Base-by-base conservation (phyloP, 2,888 invertebrate species). In the Lomographa bimaculata region DNA sequence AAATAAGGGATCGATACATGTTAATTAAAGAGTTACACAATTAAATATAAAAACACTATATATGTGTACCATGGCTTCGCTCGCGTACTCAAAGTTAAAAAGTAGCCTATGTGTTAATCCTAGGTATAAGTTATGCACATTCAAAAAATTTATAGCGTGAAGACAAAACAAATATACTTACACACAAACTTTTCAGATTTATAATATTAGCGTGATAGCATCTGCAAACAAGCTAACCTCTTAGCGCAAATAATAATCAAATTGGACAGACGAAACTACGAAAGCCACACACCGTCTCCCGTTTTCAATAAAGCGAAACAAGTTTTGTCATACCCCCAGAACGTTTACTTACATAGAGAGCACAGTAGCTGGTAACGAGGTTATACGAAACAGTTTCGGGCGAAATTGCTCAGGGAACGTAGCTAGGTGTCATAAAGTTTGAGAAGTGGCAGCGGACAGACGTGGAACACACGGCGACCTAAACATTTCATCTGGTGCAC, bases 361-460 rank as follows among this genome's bases (percentile, higher is more conserved):
- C 62, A 62, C 71, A 64, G 67, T 71, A 77, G 73, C 79, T 71
- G 70, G 79, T 84, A 82, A 85, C 82, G 73, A 82, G 79, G 80
- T 82, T 81, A 78, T 77, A 77, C 77, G 70, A 70, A 78, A 77
- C 80, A 75, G 75, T 81, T 82, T 78, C 74, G 56, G 70, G 60
- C 63, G 72, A 80, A 77, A 85, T 81, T 82, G 83, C 74, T 76
- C 64, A 52, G 71, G 73, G 75, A 79, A 79, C 76, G 78, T 71
- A 65, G 75, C 74, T 68, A 69, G 76, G 73, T 81, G 79, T 82
- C 83, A 81, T 86, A 85, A 86, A 85, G 76, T 85, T 84, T 74
- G 65, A 64, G 70, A 63, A 66, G 66, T 69, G 65, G 76, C 72
- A 73, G 72, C 64, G 71, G 73, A 70, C 79, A 71, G 73, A 74